Evolutionary conservation across 2,113 vertebrate species (phyloP).

Genomic region (Podiceps cristatus): DNA sequence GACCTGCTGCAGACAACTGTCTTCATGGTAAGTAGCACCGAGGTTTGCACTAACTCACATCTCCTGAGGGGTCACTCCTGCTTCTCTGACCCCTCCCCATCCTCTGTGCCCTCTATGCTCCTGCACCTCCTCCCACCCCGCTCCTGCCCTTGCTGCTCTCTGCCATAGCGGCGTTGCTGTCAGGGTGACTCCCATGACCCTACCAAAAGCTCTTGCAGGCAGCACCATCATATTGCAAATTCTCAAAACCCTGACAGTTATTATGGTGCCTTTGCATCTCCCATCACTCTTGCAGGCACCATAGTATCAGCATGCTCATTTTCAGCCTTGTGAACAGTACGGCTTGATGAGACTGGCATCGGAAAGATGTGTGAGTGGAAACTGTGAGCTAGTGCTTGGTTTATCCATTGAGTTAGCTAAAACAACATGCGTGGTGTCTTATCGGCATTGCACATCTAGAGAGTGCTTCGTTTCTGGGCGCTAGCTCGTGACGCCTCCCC

Average conservation of each 20-base stretch:
- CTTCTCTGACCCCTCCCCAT: background rate
- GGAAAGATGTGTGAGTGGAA: background rate
- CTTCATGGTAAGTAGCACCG: background rate
- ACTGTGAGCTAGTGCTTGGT: background rate
- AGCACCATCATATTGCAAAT: background rate
- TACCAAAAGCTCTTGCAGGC: background rate
- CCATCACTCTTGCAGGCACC: background rate
- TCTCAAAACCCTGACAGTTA: background rate
- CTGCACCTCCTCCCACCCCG: background rate
- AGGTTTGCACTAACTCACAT: background rate
- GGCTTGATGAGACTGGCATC: background rate
- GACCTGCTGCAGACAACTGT: background rate
- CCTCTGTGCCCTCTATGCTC: background rate
- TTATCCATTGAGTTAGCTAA: background rate
- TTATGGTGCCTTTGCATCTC: background rate
- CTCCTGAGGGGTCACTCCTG: background rate
- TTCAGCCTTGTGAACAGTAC: background rate
- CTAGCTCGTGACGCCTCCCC: background rate
- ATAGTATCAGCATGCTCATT: background rate
- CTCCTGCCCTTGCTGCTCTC: background rate
- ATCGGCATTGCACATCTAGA: background rate
- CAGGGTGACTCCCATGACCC: rapidly evolving
- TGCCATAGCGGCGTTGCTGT: background rate
- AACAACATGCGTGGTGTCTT: background rate
- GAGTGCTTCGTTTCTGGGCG: background rate